Percentiles rank a stretch among this genome's conserved stretches.
Evolutionary conservation across 2,888 invertebrate genomes (phyloP).

Genomic region (Leptopilina drosophilae): DNA sequence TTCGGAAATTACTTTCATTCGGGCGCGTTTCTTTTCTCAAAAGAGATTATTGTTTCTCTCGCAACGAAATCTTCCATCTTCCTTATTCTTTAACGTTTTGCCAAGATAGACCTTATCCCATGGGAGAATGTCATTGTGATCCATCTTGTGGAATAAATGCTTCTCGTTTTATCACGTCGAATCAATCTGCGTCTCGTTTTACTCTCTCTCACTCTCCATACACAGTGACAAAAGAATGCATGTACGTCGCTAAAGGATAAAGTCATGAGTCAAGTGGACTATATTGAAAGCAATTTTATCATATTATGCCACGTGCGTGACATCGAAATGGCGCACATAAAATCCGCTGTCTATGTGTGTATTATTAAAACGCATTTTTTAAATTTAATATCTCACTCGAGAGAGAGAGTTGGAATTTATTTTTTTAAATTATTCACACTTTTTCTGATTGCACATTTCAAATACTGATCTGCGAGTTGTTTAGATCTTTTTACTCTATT

Average conservation of each 20-base stretch:
- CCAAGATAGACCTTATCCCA: conserved; percentile 6
- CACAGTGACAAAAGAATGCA: not conserved
- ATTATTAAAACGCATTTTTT: too few relatives aligned
- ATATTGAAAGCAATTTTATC: conserved; percentile 33
- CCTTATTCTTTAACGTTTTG: not conserved
- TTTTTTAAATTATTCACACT: too few relatives aligned
- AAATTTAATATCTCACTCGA: too few relatives aligned
- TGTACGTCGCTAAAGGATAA: conserved; percentile 13
- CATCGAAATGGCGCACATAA: not conserved
- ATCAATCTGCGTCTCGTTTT: conserved; percentile 38
- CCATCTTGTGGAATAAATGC: conserved; percentile 34
- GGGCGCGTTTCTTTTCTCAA: conserved; percentile 43
- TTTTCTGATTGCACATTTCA: too few relatives aligned
- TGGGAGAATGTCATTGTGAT: conserved; percentile 27
- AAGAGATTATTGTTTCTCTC: conserved; percentile 38
- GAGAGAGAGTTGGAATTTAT: too few relatives aligned
- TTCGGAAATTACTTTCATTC: conserved; percentile 62
- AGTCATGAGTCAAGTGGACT: conserved; percentile 30
- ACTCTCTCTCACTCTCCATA: not conserved
- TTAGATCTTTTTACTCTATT: too few relatives aligned
- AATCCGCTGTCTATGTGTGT: too few relatives aligned
- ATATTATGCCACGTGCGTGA: conserved; percentile 11
- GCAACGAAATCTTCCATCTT: conserved; percentile 23
- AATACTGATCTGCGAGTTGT: too few relatives aligned
- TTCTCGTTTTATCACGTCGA: conserved; percentile 32